Conservation (phyloP, 2,797 vertebrate species). For the Cossypha polioptera region DNA sequence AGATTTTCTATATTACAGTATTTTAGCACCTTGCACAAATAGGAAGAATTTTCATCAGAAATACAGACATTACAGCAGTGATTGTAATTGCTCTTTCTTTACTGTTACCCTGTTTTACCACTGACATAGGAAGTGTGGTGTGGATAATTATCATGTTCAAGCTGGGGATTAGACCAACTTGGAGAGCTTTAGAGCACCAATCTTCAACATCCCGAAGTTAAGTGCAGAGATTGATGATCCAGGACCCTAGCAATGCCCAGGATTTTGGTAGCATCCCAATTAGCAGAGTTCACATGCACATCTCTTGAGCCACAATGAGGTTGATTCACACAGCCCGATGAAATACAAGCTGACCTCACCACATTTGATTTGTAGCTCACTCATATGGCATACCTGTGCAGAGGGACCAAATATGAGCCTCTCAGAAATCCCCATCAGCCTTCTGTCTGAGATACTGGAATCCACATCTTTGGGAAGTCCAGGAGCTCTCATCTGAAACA, state of each 20-base stretch:
- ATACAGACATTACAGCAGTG: not conserved
- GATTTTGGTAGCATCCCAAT: not conserved
- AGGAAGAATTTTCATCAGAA: not conserved
- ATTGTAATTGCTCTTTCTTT: not conserved
- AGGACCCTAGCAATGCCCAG: not conserved
- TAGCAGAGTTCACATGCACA: not conserved
- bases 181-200: not conserved
- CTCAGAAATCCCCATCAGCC: not conserved
- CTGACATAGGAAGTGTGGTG: not conserved
- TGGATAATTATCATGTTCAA: not conserved
- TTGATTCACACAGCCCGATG: not conserved
- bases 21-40: not conserved
- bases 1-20: not conserved
- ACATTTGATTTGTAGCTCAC: not conserved
- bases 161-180: not conserved
- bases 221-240: not conserved
- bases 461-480: not conserved
- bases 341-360: not conserved
- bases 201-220: not conserved
- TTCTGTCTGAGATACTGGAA: not conserved
- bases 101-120: not conserved
- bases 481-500: not conserved
- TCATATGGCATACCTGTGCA: fast-evolving
- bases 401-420: fast-evolving
- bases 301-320: not conserved